Evolutionary conservation across 2,888 invertebrate genomes (phyloP), one percentile per base, ranked within the genome.

Genomic region (Tinea pellionella): DNA sequence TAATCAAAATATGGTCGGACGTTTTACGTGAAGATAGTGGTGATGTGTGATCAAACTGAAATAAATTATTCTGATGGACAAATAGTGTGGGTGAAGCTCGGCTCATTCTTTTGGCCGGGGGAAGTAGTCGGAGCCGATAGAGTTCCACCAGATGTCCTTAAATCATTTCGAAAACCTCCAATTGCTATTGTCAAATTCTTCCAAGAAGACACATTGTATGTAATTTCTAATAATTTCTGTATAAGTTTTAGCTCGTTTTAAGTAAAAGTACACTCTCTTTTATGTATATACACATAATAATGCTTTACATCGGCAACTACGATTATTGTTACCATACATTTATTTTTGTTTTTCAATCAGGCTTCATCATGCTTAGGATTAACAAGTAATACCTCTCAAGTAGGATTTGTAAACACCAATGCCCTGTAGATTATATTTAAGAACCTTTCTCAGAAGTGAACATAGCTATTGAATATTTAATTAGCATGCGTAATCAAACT

Each of bases 61-160:
- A 88, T 90, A 67, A 83, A 75, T 71, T 93, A 92, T 81, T 84
- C 89, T 68, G 91, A 92, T 67, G 93, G 93, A 60, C 94, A 95
- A 70, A 88, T 95, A 68, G 95, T 95, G 64, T 96, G 95, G 95
- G 94, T 95, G 16, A 95, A 95, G 78, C 79, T 95, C 63, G 92
- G 93, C 42, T 89, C 90, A 43, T 91, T 90, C 69, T 96, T 95
- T 94, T 96, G 96, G 96, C 95, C 96, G 24, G 95, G 94, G 11
- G 92, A 93, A 76, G 94, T 95, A 62, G 89, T 90, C 55, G 89
- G 89, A 63, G 74, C 88, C 18, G 89, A 90, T 60, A 88, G 88
- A 69, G 80, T 94, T 61, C 92, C 93, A 19, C 89, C 91, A 66
- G 93, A 93, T 70, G 86, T 93, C 65, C 80, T 92, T 63, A 78